phyloP scores from a whole-genome alignment of 2,113 vertebrate genomes.

The Tachuris rubrigastra region DNA sequence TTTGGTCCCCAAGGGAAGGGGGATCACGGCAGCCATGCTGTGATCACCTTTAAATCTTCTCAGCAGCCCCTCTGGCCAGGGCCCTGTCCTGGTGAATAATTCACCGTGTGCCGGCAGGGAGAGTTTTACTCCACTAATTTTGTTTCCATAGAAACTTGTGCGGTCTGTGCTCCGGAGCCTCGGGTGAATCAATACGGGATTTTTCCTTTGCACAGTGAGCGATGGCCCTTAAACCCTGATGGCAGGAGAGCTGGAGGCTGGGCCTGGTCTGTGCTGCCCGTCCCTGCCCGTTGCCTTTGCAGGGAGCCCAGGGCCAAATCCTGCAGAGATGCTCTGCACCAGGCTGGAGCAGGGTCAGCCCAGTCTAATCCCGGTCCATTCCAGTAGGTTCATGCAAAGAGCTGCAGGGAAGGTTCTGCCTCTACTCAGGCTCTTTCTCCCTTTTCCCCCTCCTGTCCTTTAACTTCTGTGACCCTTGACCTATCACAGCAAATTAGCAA shows the following conservation, averaged over 20 bases:
- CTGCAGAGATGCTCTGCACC: not conserved
- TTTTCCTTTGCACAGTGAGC: not conserved
- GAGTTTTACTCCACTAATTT: conserved; percentile 60
- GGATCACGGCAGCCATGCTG: not conserved
- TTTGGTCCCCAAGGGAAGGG: not conserved
- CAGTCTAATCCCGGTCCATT: not conserved
- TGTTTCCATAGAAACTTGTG: conserved; percentile 75
- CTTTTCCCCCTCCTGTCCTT: not conserved
- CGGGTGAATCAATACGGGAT: conserved; percentile 52
- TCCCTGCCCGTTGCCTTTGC: not conserved
- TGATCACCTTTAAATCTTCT: conserved; percentile 58
- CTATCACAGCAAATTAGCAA: not conserved
- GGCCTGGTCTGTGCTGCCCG: not conserved
- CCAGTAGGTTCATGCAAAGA: not conserved
- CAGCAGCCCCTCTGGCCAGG: conserved; percentile 38
- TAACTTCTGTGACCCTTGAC: not conserved
- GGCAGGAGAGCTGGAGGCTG: not conserved
- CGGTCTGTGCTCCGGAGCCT: conserved; percentile 63
- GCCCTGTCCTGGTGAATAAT: conserved; percentile 62
- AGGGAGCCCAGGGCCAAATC: not conserved
- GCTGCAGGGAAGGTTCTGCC: not conserved
- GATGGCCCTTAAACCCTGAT: not conserved
- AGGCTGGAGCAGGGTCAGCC: not conserved
- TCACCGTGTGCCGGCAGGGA: conserved; percentile 38
- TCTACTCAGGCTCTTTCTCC: not conserved